Conservation (phyloP, 2,888 invertebrate species). For the Sceliomorpha sp. region DNA sequence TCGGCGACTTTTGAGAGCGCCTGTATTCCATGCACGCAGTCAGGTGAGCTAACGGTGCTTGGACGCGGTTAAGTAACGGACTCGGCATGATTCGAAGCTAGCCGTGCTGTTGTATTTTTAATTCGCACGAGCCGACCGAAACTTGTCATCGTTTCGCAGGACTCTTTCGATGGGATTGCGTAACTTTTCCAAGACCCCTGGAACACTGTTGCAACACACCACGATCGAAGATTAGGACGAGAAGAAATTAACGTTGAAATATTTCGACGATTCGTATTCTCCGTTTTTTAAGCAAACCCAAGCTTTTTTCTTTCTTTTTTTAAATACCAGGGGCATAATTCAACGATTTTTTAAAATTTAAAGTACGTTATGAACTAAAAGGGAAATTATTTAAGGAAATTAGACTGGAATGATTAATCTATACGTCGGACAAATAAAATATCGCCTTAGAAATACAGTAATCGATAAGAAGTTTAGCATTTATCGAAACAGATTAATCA, state of each 20-base stretch:
- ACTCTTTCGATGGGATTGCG: constrained; percentile 25
- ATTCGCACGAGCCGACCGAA: constrained; percentile 54
- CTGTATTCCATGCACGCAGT: constrained; percentile 74
- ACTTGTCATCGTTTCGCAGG: constrained; percentile 33
- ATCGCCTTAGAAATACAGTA: no score
- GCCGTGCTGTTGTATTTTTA: constrained; percentile 61
- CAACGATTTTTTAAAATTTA: constrained; percentile 29
- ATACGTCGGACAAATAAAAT: no score
- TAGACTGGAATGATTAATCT: no score
- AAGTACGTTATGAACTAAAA: no score
- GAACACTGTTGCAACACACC: background rate
- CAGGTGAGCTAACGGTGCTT: constrained; percentile 80
- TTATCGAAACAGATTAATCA: no score
- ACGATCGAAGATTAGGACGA: constrained; percentile 19
- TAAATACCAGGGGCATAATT: no score
- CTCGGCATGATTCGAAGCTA: constrained; percentile 61
- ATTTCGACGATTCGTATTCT: constrained; percentile 23
- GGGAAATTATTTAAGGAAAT: no score
- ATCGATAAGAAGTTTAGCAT: no score
- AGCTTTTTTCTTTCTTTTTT: constrained; percentile 25
- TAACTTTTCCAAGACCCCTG: constrained; percentile 11
- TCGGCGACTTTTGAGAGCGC: constrained; percentile 60
- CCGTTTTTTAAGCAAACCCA: constrained; percentile 1
- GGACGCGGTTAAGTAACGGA: constrained; percentile 79
- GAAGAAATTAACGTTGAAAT: constrained; percentile 20